These are phyloP conservation scores for Sinelater perroti DNA, from an alignment of 2,888 invertebrate species.

Conservation along the genomic window DNA sequence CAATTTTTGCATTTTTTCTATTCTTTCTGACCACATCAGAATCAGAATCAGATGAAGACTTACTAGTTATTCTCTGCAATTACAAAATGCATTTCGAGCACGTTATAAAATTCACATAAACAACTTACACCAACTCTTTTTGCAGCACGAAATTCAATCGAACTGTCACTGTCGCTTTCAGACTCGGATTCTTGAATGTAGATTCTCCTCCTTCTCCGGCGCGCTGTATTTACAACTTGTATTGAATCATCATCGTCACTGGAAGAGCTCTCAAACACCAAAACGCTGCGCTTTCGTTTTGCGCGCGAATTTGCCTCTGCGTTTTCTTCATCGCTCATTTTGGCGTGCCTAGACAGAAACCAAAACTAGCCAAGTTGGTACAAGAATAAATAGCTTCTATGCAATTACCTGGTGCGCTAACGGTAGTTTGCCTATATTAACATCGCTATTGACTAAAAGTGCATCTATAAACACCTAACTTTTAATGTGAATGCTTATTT, in stretches of 20 bases:
- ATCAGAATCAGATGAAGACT: slow-evolving; percentile 58
- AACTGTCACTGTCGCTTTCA: slow-evolving; percentile 62
- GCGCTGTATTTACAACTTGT: slow-evolving; percentile 36
- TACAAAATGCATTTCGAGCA: slow-evolving; percentile 15
- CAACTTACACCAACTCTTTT: slow-evolving; percentile 62
- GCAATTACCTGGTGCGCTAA: neutral
- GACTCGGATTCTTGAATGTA: slow-evolving; percentile 44
- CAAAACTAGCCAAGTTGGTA: neutral
- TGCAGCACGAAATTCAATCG: slow-evolving; percentile 59
- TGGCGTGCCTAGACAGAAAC: no score
- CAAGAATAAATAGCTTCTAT: neutral
- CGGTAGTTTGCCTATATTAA: slow-evolving; percentile 3
- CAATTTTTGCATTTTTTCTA: slow-evolving; percentile 22
- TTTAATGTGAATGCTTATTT: neutral
- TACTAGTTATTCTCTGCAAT: slow-evolving; percentile 67
- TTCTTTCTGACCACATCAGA: slow-evolving; percentile 45
- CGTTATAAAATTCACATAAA: neutral
- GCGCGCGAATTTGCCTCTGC: slow-evolving; percentile 38
- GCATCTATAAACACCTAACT: neutral
- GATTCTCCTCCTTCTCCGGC: slow-evolving; percentile 38
- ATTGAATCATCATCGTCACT: slow-evolving; percentile 41
- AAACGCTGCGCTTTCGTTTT: slow-evolving; percentile 49
- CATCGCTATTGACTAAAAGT: neutral
- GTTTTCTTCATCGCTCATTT: slow-evolving; percentile 27
- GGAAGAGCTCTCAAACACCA: slow-evolving; percentile 46